These are phyloP conservation scores for Pseudoips prasinana DNA, from an alignment of 2,888 invertebrate species.

Conservation along the genomic window DNA sequence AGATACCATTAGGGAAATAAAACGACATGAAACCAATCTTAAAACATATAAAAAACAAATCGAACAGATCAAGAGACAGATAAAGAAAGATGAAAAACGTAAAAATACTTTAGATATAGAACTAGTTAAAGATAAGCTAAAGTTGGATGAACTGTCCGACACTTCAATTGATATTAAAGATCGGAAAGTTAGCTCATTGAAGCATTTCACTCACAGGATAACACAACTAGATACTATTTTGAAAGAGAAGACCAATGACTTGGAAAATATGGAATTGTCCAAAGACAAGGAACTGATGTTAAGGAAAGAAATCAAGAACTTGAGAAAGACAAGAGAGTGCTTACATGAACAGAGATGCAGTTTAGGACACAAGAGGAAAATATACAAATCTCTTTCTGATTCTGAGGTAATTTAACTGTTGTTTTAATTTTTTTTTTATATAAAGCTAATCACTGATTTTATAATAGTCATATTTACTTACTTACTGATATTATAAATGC, in stretches of 20 bases:
- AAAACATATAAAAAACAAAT: constrained; percentile 89
- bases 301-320: constrained; percentile 90
- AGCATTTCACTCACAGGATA: constrained; percentile 85
- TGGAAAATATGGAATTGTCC: constrained; percentile 81
- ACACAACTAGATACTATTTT: constrained; percentile 86
- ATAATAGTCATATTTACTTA: no score
- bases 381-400: constrained; percentile 87
- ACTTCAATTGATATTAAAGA: constrained; percentile 80
- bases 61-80: constrained; percentile 87
- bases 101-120: constrained; percentile 86
- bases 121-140: constrained; percentile 78
- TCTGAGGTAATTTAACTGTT: constrained; percentile 74
- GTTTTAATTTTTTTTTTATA: constrained; percentile 4
- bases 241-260: constrained; percentile 86
- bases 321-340: constrained; percentile 89
- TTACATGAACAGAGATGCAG: constrained; percentile 88
- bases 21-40: constrained; percentile 87
- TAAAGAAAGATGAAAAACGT: constrained; percentile 88
- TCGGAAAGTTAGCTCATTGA: constrained; percentile 80
- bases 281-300: constrained; percentile 84
- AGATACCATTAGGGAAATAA: constrained; percentile 84
- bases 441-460: background rate
- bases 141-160: constrained; percentile 75
- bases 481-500: no score
- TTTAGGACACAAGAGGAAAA: constrained; percentile 88